Base-by-base conservation (phyloP, 1,140 invertebrate genomes). In the Dreissena polymorpha region DNA sequence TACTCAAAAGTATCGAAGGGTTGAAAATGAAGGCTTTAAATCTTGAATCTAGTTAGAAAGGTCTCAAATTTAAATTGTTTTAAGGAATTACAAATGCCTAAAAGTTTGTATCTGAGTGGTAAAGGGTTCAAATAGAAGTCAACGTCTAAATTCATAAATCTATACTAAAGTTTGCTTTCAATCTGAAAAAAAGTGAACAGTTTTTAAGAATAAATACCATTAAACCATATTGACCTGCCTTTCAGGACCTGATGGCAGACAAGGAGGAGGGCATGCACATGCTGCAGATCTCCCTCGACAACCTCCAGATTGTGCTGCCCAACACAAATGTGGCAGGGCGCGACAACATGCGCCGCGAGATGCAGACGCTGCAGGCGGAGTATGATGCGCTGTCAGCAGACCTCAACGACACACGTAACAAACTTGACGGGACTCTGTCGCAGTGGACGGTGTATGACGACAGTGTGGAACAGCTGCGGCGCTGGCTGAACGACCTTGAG, bases 351-450 rank as follows among this genome's bases (percentile, higher is more conserved):
- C 98, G 98, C 88, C 95, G 96, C 84, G 95, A 95, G 25, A 93
- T 99, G 21, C 95, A 96, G 16, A 95, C 95, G 73, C 93, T 99
- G 68, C 97, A 99, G 94, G 96, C 97, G 89, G 95, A 97, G 87
- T 98, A 97, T 96, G 97, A 97, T 70, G 94, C 95, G 5, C 92
- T 98, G 49, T 96, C 97, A 3, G 95, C 97, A 0, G 96, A 96
- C 91, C 97, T 99, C 95, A 95, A 97, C 70, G 97, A 98, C 91
- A 96, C 96, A 0, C 98, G 98, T 88, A 96, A 98, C 97, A 98
- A 91, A 96, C 96, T 63, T 91, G 96, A 82, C 95, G 96, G 57
- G 96, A 98, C 93, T n/a, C 78, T 92, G 49, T 84, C 89, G 10
- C 92, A 93, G 83, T 93, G 91, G 91, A 89, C 88, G 6, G 87